Base-by-base conservation (phyloP, 2,113 vertebrate species). In the Cisticola juncidis region DNA sequence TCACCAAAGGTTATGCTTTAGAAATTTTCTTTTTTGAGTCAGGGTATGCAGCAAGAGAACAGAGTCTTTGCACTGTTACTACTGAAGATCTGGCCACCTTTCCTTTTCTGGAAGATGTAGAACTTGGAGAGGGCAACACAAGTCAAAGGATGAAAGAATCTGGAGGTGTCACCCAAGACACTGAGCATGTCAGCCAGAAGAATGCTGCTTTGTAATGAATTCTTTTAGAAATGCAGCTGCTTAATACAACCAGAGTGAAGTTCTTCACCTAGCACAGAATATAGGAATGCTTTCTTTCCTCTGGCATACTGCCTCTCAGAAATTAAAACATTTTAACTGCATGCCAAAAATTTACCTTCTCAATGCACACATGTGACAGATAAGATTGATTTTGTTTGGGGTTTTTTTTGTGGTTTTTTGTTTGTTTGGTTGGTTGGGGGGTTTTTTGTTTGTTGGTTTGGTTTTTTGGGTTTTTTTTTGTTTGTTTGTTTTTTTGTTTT, bases 331-430 rank as follows among this genome's bases (percentile, higher is more conserved):
- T 22, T 70, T 50, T 72, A 70, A 58, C 7, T 31, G 26, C 5
- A 20, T 29, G 20, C 38, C 35, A 78, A 89, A 61, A 47, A 26
- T 26, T 2, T 51, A 28, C 16, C 7, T 3, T 50, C 25, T 47
- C 61, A 81, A 48, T 11, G 12, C 14, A 51, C 14, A 25, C 4
- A 2, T 11, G 8, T n/a, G 60, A 53, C 13, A 54, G 9, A 38
- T 3, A 47, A 5, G 8, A 70, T n/a, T 31, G 10, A 8, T 24
- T 80, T 48, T 28, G 9, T 0, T 11, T 48, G 4, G 0, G 38
- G 19, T 6, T 64, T 44, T 47, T n/a, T 25, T n/a, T n/a, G 42
- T 12, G 42, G 42, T 38, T 38, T 38, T n/a, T n/a, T n/a, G n/a
- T n/a, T n/a, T n/a, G n/a, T n/a, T n/a, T n/a, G n/a, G n/a, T n/a